Conservation (phyloP, 1,140 invertebrate genomes). For the Diorhabda sublineata region DNA sequence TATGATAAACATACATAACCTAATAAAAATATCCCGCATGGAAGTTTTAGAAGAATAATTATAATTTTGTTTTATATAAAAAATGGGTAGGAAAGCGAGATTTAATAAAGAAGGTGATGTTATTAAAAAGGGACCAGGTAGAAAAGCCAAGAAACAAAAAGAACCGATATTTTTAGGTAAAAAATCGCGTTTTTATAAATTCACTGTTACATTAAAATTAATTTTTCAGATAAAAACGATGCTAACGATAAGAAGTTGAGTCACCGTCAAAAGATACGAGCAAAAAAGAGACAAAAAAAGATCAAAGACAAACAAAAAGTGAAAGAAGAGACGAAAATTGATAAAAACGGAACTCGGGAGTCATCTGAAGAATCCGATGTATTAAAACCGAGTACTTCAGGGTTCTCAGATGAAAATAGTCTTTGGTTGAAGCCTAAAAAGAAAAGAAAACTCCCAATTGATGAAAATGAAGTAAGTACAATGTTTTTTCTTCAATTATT, state of each 20-base stretch:
- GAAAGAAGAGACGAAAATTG: conserved; percentile 35
- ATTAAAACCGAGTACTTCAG: conserved; percentile 36
- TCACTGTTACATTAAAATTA: not conserved
- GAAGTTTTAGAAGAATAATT: too few relatives aligned
- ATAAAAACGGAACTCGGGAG: conserved; percentile 29
- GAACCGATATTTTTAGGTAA: conserved; percentile 65
- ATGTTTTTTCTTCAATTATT: not conserved
- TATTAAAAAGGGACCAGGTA: conserved; percentile 74
- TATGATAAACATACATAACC: too few relatives aligned
- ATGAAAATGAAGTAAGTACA: conserved; percentile 7
- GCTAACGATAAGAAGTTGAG: conserved; percentile 56
- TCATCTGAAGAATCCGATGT: conserved; percentile 22
- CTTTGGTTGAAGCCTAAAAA: conserved; percentile 61
- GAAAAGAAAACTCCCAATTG: conserved; percentile 20
- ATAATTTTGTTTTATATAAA: not conserved
- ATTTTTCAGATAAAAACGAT: conserved; percentile 24
- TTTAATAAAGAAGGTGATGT: conserved; percentile 63
- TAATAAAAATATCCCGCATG: too few relatives aligned
- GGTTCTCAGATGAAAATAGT: conserved; percentile 66
- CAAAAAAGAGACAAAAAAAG: conserved; percentile 59
- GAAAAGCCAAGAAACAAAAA: conserved; percentile 79
- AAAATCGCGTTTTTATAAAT: not conserved
- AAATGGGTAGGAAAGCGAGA: conserved; percentile 85
- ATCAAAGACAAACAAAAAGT: conserved; percentile 50
- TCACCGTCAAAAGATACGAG: conserved; percentile 65